Evolutionary conservation across 2,113 vertebrate species (phyloP), one percentile per base, ranked within the genome.

Genomic region (Halichoerus grypus): DNA sequence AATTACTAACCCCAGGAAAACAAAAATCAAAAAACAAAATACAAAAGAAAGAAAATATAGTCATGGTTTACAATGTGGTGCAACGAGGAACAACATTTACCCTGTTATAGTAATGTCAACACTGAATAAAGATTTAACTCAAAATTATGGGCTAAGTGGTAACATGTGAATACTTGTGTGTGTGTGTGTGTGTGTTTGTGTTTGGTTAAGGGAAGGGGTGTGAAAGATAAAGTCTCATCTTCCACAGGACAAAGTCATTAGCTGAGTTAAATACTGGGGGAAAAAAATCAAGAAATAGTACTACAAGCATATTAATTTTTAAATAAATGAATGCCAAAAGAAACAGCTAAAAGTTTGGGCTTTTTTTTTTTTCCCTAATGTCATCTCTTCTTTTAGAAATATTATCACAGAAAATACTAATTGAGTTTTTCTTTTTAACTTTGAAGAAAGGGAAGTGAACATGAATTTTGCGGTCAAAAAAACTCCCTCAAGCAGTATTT

Each of bases 251-350:
- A 83, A 77, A 83, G 53, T n/a, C 67, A 92, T 71, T 39, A 83
- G 59, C 39, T 94, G 46, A 88, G 74, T 67, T 81, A 80, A 76
- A 92, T 42, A 51, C 5, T 39, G 16, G 15, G 8, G 51, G 7
- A 36, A 57, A 77, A 81, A 80, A 67, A 46, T 61, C 22, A 77
- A 77, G 26, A 88, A 87, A 49, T 3, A 85, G 36, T 31, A 76
- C 12, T 55, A 26, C 14, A 85, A 69, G 26, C 33, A 61, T 21
- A 4, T 24, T 28, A 36, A 61, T 87, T 77, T 96, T 65, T 83
- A 51, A 93, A 92, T 80, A 85, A n/a, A 51, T 12, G 72, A 84
- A 81, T 87, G 42, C 33, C 88, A 72, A 22, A 86, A 91, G 63
- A 84, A 57, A 87, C 2, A 72, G 21, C 22, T 18, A 49, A 67